phyloP scores from a whole-genome alignment of 2,888 invertebrate genomes.

The Tyria jacobaeae region DNA sequence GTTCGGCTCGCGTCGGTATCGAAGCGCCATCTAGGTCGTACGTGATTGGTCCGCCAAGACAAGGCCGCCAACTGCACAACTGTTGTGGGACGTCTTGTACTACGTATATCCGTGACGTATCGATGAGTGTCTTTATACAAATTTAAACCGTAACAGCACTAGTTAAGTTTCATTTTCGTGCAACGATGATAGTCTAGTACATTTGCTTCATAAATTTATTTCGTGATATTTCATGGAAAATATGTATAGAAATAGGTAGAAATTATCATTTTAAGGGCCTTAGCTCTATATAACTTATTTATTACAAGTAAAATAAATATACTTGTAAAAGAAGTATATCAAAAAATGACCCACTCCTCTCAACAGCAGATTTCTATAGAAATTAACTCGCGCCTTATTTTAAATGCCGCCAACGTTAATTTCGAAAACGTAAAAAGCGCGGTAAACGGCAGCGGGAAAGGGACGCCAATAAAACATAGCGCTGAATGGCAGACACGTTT shows the following conservation, averaged over 20 bases:
- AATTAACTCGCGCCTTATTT: conserved; percentile 83
- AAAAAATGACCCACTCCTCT: conserved; percentile 80
- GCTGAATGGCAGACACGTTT: conserved; percentile 79
- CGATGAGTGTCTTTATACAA: conserved; percentile 35
- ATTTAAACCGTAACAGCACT: conserved; percentile 44
- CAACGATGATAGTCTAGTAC: conserved; percentile 62
- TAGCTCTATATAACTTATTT: conserved; percentile 58
- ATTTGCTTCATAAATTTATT: conserved; percentile 76
- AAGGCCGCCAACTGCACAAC: conserved; percentile 71
- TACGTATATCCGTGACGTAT: conserved; percentile 84
- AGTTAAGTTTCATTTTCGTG: conserved; percentile 44
- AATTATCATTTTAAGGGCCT: conserved; percentile 49
- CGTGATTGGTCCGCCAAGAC: conserved; percentile 73
- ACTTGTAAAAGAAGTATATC: conserved; percentile 80
- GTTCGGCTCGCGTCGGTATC: conserved; percentile 81
- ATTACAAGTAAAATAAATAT: conserved; percentile 58
- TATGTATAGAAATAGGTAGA: conserved; percentile 56
- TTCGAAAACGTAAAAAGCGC: conserved; percentile 83
- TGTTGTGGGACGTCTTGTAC: conserved; percentile 68
- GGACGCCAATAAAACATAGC: conserved; percentile 85
- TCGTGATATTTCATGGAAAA: conserved; percentile 63
- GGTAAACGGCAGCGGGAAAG: conserved; percentile 82
- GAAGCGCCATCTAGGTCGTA: conserved; percentile 78
- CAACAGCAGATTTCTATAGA: conserved; percentile 77
- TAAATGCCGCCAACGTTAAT: conserved; percentile 84